These are phyloP conservation scores for Hippocampus mohnikei DNA, from an alignment of 2,113 vertebrate genomes.

Conservation along the genomic window DNA sequence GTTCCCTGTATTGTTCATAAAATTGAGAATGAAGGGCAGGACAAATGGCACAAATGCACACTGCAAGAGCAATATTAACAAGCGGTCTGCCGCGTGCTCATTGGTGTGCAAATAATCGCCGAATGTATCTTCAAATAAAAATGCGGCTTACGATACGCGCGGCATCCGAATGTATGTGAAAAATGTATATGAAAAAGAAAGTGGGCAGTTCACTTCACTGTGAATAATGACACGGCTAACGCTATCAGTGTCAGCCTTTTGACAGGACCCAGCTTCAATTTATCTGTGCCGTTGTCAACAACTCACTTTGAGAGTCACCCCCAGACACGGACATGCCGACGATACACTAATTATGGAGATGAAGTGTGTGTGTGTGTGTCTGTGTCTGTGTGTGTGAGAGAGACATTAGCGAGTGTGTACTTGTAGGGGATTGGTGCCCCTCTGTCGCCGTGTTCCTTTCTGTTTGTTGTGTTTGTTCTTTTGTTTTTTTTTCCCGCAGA, in stretches of 20 bases:
- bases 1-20: conserved; percentile 30
- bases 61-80: conserved; percentile 3
- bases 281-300: conserved; percentile 60
- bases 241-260: conserved; percentile 66
- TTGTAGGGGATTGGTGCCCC: background rate
- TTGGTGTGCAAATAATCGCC: conserved; percentile 13
- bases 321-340: conserved; percentile 62
- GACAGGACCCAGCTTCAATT: conserved; percentile 61
- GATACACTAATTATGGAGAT: conserved; percentile 69
- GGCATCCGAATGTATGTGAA: conserved; percentile 49
- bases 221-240: conserved; percentile 66
- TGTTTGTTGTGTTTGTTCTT: conserved; percentile 24
- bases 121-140: conserved; percentile 28
- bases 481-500: conserved; percentile 28
- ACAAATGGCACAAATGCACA: conserved; percentile 45
- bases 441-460: conserved; percentile 14
- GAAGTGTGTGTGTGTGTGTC: conserved; percentile 36
- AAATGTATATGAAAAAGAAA: conserved; percentile 55
- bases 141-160: conserved; percentile 10
- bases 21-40: conserved; percentile 41
- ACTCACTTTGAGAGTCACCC: conserved; percentile 62
- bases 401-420: conserved; percentile 5
- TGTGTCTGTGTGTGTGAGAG: conserved; percentile 8
- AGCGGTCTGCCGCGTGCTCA: background rate
- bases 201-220: conserved; percentile 60